Percentiles rank a stretch among this genome's conserved stretches.
phyloP scores from a whole-genome alignment of 2,888 invertebrate genomes.

The Lymantria dispar region DNA sequence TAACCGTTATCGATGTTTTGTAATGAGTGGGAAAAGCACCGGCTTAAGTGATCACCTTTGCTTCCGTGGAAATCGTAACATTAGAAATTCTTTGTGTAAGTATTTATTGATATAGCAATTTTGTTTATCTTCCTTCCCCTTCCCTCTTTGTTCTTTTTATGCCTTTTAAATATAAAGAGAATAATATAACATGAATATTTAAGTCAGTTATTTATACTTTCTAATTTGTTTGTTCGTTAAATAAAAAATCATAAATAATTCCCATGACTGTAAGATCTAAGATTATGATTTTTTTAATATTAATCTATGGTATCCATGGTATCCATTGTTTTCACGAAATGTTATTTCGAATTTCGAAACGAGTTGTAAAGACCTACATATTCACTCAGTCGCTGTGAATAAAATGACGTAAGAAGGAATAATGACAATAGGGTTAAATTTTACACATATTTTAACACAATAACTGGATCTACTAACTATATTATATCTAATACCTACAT shows the following conservation, averaged over 20 bases:
- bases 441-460: constrained; percentile 19
- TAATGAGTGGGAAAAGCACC: constrained; percentile 16
- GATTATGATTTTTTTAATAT: too few relatives aligned
- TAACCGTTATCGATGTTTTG: constrained; percentile 11
- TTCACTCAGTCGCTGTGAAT: constrained; percentile 47
- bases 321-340: constrained; percentile 29
- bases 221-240: too few relatives aligned
- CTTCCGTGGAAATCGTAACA: neutral
- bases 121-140: neutral
- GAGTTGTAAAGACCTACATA: constrained; percentile 57
- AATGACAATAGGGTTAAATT: constrained; percentile 26
- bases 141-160: neutral
- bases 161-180: too few relatives aligned
- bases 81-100: constrained; percentile 14
- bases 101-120: constrained; percentile 6
- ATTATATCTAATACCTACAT: constrained; percentile 6
- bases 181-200: too few relatives aligned
- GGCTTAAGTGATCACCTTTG: constrained; percentile 19
- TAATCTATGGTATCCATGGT: too few relatives aligned
- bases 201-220: too few relatives aligned
- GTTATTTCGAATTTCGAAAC: constrained; percentile 54
- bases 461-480: too few relatives aligned
- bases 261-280: too few relatives aligned
- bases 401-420: constrained; percentile 47
- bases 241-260: too few relatives aligned